Conservation (phyloP, 2,888 invertebrate genomes). For the Latrodectus elegans region DNA sequence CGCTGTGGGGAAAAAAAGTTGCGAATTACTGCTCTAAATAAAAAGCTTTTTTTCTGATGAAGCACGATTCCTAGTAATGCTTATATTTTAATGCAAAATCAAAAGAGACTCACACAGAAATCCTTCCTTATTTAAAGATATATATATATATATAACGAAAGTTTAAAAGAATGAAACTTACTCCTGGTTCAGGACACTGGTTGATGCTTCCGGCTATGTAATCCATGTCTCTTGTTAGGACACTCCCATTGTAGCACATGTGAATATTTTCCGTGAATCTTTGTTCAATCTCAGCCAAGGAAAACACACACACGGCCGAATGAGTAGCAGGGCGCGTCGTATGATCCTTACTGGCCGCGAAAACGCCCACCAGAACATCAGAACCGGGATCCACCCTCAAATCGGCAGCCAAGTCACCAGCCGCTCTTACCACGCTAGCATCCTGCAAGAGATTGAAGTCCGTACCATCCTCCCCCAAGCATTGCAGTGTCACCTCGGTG, state of each 20-base stretch:
- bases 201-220: constrained; percentile 93
- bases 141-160: background rate
- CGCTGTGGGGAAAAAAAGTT: too few relatives aligned
- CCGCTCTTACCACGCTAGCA: constrained; percentile 91
- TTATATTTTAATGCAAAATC: too few relatives aligned
- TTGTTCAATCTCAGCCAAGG: constrained; percentile 90
- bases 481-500: constrained; percentile 95
- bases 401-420: constrained; percentile 81
- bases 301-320: constrained; percentile 94
- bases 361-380: constrained; percentile 88
- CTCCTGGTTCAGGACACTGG: constrained; percentile 90
- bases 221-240: constrained; percentile 92
- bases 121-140: too few relatives aligned
- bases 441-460: constrained; percentile 94
- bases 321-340: constrained; percentile 73
- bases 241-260: constrained; percentile 96
- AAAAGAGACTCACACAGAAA: too few relatives aligned
- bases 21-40: too few relatives aligned
- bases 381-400: constrained; percentile 87
- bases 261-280: constrained; percentile 97
- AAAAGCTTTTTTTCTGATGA: too few relatives aligned
- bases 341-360: constrained; percentile 76
- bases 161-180: constrained; percentile 75
- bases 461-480: constrained; percentile 80
- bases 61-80: too few relatives aligned